Percentiles rank a stretch among this genome's conserved stretches.
Conservation (phyloP, 2,797 vertebrate genomes). For the Menidia menidia region DNA sequence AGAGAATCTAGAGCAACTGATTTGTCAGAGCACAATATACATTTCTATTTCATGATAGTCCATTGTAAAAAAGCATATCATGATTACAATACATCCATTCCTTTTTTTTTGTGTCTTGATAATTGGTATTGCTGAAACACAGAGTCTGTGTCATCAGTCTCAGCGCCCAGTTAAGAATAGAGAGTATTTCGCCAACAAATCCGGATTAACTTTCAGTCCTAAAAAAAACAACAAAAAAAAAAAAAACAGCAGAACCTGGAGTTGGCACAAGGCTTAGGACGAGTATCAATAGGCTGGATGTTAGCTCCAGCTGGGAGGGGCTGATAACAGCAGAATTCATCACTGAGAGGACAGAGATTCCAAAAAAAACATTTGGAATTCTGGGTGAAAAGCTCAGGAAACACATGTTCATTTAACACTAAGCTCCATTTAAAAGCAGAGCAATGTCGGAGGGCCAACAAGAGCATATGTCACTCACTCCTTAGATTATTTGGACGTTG, state of each 20-base stretch:
- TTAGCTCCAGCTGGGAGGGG: neutral
- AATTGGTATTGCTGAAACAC: neutral
- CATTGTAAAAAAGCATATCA: too few relatives aligned
- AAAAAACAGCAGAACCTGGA: neutral
- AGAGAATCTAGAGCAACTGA: too few relatives aligned
- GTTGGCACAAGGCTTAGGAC: neutral
- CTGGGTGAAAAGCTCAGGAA: too few relatives aligned
- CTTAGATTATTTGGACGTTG: neutral
- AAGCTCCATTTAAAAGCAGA: neutral
- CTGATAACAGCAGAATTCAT: neutral
- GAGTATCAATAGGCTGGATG: neutral
- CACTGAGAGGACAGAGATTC: neutral
- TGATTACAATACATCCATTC: too few relatives aligned
- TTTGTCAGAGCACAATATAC: too few relatives aligned
- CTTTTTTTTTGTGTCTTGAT: too few relatives aligned
- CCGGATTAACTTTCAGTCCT: neutral
- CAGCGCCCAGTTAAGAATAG: neutral
- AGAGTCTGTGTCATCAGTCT: too few relatives aligned
- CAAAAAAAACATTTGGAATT: neutral
- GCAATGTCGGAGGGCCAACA: neutral
- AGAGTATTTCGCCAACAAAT: neutral
- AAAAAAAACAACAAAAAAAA: neutral
- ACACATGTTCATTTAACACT: neutral
- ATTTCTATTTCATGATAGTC: too few relatives aligned
- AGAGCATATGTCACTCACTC: neutral